Evolutionary conservation across 92 coral and sea anemone genomes (phyloP), one percentile per base, ranked within the genome.

Genomic region (Metridium senile): DNA sequence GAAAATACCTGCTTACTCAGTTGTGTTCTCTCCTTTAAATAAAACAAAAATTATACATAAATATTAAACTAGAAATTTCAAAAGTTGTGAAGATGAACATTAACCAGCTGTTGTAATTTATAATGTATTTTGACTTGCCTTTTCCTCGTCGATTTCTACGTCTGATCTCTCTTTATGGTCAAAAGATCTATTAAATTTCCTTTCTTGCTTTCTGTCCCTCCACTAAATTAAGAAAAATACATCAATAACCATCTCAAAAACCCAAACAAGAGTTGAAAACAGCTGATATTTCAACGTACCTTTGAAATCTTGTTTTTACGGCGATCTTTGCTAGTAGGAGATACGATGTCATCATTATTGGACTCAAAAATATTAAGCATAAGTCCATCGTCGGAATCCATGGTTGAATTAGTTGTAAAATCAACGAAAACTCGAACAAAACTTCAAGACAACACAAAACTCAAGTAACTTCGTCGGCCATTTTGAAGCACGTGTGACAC

Each of bases 301-400:
- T 45, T 54, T 16, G 59, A 54, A 54, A 59, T 18, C 66, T 22
- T 59, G 23, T 7, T 57, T 34, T 25, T 57, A 26, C 54, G 63
- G 21, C 57, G 78, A 57, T 9, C 33, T 9, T 33, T 53, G n/a
- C 32, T 62, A 29, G 9, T 33, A 18, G 54, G 39, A 7, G 78
- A n/a, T 34, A 13, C 67, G 63, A 29, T 19, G 0, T 78, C 74
- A 52, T 58, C 82, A 10, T 45, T 16, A 21, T 26, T 64, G 47
- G 63, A 68, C 31, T 51, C 39, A 18, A 20, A n/a, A 26, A 78
- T 58, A 49, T 78, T 78, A 23, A 78, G 82, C 82, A 78, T 78
- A 52, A 78, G 75, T 18, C 82, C 82, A 78, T 78, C 82, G 23
- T 66, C 82, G 30, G 66, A 66, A 56, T 78, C 82, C 82, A 78